phyloP scores from a whole-genome alignment of 2,113 vertebrate genomes.

The Peromyscus maniculatus region DNA sequence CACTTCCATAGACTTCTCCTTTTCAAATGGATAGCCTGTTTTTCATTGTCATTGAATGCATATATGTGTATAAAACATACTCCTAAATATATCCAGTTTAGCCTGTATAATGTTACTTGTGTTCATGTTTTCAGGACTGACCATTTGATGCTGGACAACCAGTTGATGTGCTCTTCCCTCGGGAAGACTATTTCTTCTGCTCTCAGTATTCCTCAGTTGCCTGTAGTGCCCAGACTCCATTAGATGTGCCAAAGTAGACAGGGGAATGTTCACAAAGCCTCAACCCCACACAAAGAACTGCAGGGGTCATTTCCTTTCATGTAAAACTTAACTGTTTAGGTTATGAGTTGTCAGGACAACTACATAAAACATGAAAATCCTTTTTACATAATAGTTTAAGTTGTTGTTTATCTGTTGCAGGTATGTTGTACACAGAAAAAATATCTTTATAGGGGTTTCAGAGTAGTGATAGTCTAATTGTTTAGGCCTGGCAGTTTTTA shows the following conservation, averaged over 20 bases:
- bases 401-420: constrained; percentile 30
- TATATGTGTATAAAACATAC: neutral
- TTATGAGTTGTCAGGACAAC: constrained; percentile 7
- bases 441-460: constrained; percentile 59
- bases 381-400: constrained; percentile 41
- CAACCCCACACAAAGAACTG: neutral
- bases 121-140: neutral
- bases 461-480: constrained; percentile 71
- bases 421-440: constrained; percentile 49
- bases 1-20: neutral
- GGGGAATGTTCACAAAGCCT: neutral
- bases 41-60: neutral
- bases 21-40: neutral
- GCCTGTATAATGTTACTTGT: neutral
- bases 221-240: neutral
- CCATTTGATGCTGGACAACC: neutral
- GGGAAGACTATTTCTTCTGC: neutral
- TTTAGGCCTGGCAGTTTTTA: constrained; percentile 50
- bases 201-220: neutral
- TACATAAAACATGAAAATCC: neutral
- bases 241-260: neutral
- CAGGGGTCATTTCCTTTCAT: neutral
- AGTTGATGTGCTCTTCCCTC: neutral
- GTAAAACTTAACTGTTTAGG: neutral
- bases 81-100: neutral